Evolutionary conservation across 2,888 invertebrate species (phyloP), one percentile per base, ranked within the genome.

Genomic region (Drosophila infuscata): DNA sequence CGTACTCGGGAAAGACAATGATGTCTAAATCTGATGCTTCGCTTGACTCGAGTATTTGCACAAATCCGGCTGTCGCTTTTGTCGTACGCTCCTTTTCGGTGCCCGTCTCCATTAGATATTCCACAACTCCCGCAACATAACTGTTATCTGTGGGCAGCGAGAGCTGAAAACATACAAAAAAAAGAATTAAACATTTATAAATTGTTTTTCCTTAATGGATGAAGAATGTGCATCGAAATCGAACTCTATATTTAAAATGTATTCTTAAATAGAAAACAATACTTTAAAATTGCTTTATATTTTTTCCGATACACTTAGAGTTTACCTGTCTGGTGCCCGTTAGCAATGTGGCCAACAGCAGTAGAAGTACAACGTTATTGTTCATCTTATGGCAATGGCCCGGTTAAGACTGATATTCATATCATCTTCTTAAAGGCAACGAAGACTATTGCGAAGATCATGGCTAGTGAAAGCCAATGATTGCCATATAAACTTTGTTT

Each of bases 1-100:
- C 94, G 81, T 94, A 89, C 91, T 97, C 97, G 0, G 97, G 97
- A 88, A 97, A 97, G 0, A 97, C 96, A 4, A 97, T 93, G 29
- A 97, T 96, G 81, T 97, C 96, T 0, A 95, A 95, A 5, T 82
- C 77, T 0, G 69, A 61, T 0, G 85, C 78, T 6, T 83, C 86
- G 2, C 71, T 60, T 3, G 91, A 91, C 43, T 88, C 72, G 3
- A 94, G 80, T 12, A 93, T 89, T 4, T 70, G 35, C 17, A 88
- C 59, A 57, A 83, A 90, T 5, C 74, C 82, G 1, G 33, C 9
- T 8, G 86, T 61, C 36, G 78, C 74, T n/a, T 61, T 35, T 0
- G n/a, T 8, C 64, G 79, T 46, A 4, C 49, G 93, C 0, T 69
- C 49, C 3, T 29, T 49, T 0, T 56, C 11, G 0, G 76, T 71